Percentiles rank a stretch among this genome's conserved stretches.
These are phyloP conservation scores for Spisula subtruncata DNA, from an alignment of 2,888 invertebrate species.

Conservation along the genomic window DNA sequence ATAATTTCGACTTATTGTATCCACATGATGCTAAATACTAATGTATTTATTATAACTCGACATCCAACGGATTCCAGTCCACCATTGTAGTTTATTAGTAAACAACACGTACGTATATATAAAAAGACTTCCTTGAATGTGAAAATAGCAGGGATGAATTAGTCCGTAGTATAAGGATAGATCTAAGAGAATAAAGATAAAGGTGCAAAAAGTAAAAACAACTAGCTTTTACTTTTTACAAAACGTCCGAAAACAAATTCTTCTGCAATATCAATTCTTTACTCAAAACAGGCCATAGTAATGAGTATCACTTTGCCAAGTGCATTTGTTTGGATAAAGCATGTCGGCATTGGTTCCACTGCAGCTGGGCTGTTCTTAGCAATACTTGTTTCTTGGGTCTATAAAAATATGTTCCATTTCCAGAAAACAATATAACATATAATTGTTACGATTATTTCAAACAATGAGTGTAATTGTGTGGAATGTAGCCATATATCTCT, in stretches of 20 bases:
- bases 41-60: neutral
- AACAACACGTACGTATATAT: neutral
- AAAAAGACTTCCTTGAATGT: neutral
- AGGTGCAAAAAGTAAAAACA: neutral
- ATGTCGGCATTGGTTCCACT: neutral
- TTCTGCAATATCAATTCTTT: no score
- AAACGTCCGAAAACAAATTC: neutral
- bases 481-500: neutral
- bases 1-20: neutral
- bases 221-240: neutral
- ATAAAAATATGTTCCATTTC: neutral
- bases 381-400: neutral
- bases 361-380: neutral
- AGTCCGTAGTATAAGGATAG: neutral
- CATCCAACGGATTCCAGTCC: neutral
- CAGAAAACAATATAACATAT: neutral
- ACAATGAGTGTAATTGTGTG: no score
- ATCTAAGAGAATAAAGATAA: neutral
- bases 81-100: neutral
- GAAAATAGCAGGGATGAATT: neutral
- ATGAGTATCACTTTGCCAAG: no score
- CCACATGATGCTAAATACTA: neutral
- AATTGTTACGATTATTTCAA: neutral
- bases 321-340: no score
- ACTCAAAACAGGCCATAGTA: no score